Evolutionary conservation across 2,888 invertebrate genomes (phyloP).

Genomic region (Himalopsyche kuldschensis): DNA sequence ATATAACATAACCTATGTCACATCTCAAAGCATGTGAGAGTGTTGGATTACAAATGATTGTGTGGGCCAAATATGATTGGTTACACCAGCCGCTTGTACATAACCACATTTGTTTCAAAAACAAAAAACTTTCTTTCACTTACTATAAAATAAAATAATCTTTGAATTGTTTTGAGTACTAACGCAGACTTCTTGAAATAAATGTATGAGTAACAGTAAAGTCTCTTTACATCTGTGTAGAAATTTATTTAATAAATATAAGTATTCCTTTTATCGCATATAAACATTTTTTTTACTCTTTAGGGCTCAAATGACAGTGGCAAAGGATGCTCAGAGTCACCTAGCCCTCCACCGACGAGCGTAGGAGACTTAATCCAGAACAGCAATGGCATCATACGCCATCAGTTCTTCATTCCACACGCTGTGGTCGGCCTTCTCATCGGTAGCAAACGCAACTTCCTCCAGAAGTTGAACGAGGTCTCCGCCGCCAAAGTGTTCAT

Average conservation of each 20-base stretch:
- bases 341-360: conserved; percentile 69
- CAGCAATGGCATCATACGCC: conserved; percentile 55
- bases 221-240: neutral
- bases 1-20: no score
- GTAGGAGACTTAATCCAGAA: conserved; percentile 56
- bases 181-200: no score
- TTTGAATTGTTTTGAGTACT: no score
- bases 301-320: conserved; percentile 83
- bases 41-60: no score
- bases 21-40: no score
- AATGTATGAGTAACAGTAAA: no score
- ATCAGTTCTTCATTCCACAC: conserved; percentile 77
- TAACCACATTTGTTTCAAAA: no score
- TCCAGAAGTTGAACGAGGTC: conserved; percentile 77
- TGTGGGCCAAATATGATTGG: no score
- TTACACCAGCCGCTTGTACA: no score
- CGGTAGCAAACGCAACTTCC: conserved; percentile 79
- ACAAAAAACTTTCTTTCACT: no score
- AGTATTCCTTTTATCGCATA: neutral
- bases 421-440: conserved; percentile 83
- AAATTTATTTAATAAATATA: neutral
- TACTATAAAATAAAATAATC: no score
- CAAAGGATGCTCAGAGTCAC: conserved; percentile 74
- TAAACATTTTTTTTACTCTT: neutral
- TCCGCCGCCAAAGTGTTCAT: conserved; percentile 79